These are phyloP conservation scores for Zygothrica quintamaculata DNA, from an alignment of 2,888 invertebrate species.

Conservation along the genomic window DNA sequence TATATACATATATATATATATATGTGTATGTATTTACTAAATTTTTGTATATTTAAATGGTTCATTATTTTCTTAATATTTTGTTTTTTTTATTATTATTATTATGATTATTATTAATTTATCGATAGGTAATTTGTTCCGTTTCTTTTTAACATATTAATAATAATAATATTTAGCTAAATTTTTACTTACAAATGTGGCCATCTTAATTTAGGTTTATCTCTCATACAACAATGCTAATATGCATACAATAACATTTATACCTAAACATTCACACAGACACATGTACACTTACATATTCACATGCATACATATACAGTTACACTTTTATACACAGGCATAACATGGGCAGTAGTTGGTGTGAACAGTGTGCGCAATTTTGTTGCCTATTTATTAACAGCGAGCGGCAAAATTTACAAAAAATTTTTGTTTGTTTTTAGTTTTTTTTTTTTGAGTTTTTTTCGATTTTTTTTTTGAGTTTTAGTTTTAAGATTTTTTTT, in stretches of 20 bases:
- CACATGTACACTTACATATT: constrained; percentile 13
- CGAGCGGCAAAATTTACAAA: constrained; percentile 50
- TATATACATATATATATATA: no score
- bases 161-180: constrained; percentile 65
- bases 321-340: constrained; percentile 30
- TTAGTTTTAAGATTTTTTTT: no score
- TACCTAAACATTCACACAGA: constrained; percentile 17
- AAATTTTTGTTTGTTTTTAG: constrained; percentile 12
- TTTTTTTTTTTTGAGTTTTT: constrained; percentile 10
- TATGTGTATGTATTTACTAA: constrained; percentile 21
- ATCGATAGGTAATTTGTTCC: constrained; percentile 59
- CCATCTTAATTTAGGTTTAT: constrained; percentile 62
- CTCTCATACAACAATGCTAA: constrained; percentile 7
- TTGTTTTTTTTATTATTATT: no score
- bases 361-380: constrained; percentile 71
- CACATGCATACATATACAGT: constrained; percentile 21
- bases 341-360: constrained; percentile 72
- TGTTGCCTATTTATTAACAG: constrained; percentile 44
- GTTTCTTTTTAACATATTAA: constrained; percentile 47
- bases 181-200: constrained; percentile 73
- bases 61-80: constrained; percentile 42
- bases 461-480: constrained; percentile 18
- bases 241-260: constrained; percentile 19
- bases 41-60: constrained; percentile 53
- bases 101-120: no score